Percentiles rank a stretch among this genome's conserved stretches.
Conservation (phyloP, 2,113 vertebrate genomes). For the Uria lomvia region DNA sequence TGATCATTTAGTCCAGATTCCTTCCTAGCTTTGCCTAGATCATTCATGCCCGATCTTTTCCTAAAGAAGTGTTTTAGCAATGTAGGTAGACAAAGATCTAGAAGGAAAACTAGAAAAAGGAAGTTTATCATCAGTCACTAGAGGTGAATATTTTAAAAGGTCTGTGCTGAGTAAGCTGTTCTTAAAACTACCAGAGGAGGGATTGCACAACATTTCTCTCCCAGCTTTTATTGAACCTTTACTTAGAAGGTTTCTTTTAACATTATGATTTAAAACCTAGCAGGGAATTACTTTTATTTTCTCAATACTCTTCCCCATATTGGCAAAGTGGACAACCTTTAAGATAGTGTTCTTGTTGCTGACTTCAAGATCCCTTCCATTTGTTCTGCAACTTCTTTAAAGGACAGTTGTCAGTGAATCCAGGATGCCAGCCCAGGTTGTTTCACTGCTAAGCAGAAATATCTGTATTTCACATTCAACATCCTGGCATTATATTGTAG, state of each 20-base stretch:
- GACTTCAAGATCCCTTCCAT: neutral
- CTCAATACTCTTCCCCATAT: neutral
- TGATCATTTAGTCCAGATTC: neutral
- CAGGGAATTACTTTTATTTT: neutral
- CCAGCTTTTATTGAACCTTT: neutral
- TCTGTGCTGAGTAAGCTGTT: neutral
- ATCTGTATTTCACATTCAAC: neutral
- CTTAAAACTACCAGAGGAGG: neutral
- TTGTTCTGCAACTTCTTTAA: neutral
- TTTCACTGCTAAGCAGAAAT: neutral
- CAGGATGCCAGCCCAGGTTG: neutral
- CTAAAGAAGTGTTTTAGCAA: neutral
- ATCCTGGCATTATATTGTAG: neutral
- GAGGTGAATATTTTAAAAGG: neutral
- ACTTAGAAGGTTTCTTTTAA: neutral
- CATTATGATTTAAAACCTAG: neutral
- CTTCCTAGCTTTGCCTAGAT: neutral
- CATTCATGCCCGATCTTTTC: neutral
- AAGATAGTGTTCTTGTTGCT: neutral
- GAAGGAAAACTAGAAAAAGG: neutral
- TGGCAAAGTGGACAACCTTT: neutral
- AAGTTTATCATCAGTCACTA: neutral
- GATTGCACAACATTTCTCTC: neutral
- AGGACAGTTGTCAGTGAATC: neutral
- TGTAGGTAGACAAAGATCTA: neutral